These are phyloP conservation scores for Rhodeus uyekii DNA, from an alignment of 2,797 vertebrate species.

Conservation along the genomic window DNA sequence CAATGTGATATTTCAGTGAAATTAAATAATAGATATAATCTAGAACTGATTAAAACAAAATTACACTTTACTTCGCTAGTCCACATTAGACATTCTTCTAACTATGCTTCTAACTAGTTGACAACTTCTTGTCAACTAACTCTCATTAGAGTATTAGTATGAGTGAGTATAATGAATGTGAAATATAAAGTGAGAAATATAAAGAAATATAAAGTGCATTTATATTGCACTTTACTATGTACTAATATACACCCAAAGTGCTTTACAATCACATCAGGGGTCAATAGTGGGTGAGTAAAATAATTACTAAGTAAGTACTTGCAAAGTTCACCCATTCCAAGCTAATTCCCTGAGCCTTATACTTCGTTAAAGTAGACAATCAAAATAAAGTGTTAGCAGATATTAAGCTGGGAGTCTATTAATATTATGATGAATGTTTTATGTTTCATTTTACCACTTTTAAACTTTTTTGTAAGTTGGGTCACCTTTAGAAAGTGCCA, in stretches of 20 bases:
- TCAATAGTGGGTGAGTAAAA: no score
- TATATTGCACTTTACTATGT: no score
- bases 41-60: neutral
- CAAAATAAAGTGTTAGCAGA: neutral
- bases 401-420: no score
- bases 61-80: neutral
- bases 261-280: no score
- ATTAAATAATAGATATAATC: neutral
- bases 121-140: neutral
- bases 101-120: neutral
- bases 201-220: no score
- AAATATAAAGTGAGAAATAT: no score
- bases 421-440: no score
- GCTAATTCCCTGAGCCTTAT: neutral
- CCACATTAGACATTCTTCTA: neutral
- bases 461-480: neutral
- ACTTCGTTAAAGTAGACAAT: neutral
- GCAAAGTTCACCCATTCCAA: no score
- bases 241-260: no score
- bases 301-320: no score
- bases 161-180: no score
- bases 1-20: neutral
- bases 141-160: no score
- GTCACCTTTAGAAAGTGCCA: conserved; percentile 77
- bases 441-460: neutral